Base-by-base conservation (phyloP, 2,113 vertebrate genomes). In the Motacilla alba region DNA sequence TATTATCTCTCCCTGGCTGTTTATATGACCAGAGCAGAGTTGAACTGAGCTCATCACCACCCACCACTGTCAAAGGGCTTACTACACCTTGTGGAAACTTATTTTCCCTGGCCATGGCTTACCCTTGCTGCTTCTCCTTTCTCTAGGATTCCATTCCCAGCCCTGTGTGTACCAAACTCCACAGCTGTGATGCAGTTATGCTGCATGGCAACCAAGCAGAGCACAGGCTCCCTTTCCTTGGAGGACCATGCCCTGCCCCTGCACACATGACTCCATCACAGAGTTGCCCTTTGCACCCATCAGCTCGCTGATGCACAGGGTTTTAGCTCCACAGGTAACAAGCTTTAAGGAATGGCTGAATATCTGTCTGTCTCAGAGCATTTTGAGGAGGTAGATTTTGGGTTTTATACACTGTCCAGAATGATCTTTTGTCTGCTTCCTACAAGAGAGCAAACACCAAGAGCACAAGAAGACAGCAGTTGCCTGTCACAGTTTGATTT, bases 221-320 rank as follows among this genome's bases (percentile, higher is more conserved):
- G 30, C 35, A 13, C 1, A 0, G 9, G 5, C 6, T 3, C 1
- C 62, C 20, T 47, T 47, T 52, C 8, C 24, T 56, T 46, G 1
- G 14, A 23, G 23, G 27, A 11, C 10, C 1, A 0, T n/a, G 39
- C 6, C 5, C 33, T 0, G 0, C 10, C n/a, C 37, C 15, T 11
- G 39, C 52, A 43, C 10, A 13, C 16, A 30, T 0, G 1, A 19
- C 24, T 77, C 33, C 1, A 0, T 10, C 6, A 0, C 1, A 1
- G 33, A 83, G 47, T 6, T 14, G 35, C 2, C 4, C 17, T 24
- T 15, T 1, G 3, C 75, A 24, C 16, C 4, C 12, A 18, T 4
- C 1, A 0, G 7, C 9, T 70, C 7, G 2, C 19, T 8, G 4
- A 5, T 9, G 28, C 19, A 56, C 76, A 66, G 9, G 0, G 1